Conservation (phyloP, 2,113 vertebrate species). For the Scartelaos histophorus region DNA sequence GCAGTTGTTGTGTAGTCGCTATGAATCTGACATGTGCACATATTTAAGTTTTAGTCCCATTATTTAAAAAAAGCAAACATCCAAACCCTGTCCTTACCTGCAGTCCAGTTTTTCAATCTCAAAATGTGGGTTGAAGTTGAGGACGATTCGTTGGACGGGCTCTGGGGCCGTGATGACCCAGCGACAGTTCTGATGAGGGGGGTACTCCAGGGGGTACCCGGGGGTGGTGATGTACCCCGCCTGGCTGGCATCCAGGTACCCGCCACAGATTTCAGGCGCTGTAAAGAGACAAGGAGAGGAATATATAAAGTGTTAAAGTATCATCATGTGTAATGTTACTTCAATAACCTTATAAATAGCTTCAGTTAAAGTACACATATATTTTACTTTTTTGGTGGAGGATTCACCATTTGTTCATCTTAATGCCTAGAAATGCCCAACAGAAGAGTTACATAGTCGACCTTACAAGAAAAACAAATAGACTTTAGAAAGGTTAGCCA, state of each 20-base stretch:
- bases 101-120: slow-evolving; percentile 98
- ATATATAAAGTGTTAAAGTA: no score
- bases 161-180: slow-evolving; percentile 94
- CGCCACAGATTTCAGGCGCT: slow-evolving; percentile 83
- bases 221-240: slow-evolving; percentile 97
- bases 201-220: slow-evolving; percentile 96
- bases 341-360: no score
- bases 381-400: no score
- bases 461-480: background rate
- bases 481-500: background rate
- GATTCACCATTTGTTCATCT: no score
- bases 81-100: slow-evolving; percentile 78
- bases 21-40: no score
- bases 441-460: background rate
- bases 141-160: slow-evolving; percentile 91
- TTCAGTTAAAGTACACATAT: no score
- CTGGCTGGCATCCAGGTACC: slow-evolving; percentile 87
- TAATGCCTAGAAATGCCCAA: background rate
- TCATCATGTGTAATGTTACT: no score
- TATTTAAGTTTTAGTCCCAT: no score
- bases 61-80: no score
- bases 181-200: slow-evolving; percentile 94
- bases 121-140: slow-evolving; percentile 99
- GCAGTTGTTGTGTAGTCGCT: no score
- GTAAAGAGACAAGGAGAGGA: slow-evolving; percentile 10